phyloP scores from a whole-genome alignment of 2,888 invertebrate genomes.

The Epirrhoe alternata region DNA sequence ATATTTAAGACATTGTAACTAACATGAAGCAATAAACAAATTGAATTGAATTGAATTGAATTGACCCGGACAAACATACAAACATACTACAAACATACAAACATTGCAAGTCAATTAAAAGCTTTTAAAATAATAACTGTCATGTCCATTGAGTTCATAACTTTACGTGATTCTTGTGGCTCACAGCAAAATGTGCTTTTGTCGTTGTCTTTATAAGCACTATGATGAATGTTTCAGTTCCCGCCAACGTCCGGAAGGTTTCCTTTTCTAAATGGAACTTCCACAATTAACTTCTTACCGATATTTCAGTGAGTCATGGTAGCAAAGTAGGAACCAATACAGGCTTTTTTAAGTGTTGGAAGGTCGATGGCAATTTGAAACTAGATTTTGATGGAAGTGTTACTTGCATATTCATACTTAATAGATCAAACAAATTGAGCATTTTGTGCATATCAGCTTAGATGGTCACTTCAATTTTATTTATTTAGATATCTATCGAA shows the following conservation, averaged over 20 bases:
- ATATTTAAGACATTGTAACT: no score
- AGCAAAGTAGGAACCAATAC: not conserved
- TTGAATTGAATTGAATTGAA: no score
- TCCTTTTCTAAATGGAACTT: slow-evolving; percentile 31
- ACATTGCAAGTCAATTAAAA: not conserved
- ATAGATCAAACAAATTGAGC: no score
- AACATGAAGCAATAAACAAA: no score
- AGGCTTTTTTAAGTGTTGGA: not conserved
- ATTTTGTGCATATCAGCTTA: no score
- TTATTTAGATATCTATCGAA: not conserved
- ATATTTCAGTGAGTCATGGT: slow-evolving; percentile 11
- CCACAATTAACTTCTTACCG: slow-evolving; percentile 27
- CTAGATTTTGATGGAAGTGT: no score
- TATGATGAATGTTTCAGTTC: slow-evolving; percentile 64
- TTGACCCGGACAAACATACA: no score
- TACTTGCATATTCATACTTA: no score
- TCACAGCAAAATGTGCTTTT: slow-evolving; percentile 53
- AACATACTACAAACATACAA: no score
- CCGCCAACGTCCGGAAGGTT: slow-evolving; percentile 55
- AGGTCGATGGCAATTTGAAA: not conserved
- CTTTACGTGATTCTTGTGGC: slow-evolving; percentile 14
- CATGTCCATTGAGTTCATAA: slow-evolving; percentile 15
- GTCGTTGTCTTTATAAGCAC: slow-evolving; percentile 60
- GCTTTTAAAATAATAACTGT: not conserved
- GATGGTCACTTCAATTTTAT: not conserved